phyloP scores from a whole-genome alignment of 2,888 invertebrate species.

The Xanthia icteritia region DNA sequence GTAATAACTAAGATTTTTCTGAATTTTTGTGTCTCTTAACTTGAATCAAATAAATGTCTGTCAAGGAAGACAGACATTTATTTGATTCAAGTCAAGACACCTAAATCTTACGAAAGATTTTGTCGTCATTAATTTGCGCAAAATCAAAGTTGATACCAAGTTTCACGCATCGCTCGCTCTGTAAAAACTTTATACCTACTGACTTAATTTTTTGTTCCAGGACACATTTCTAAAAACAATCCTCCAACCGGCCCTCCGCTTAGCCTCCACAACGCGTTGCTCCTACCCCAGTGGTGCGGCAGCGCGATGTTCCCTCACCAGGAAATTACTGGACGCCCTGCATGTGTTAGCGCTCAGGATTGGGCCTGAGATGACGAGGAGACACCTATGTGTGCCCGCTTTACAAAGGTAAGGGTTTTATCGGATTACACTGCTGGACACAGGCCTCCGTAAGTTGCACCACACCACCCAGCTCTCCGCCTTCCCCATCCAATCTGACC shows the following conservation, averaged over 20 bases:
- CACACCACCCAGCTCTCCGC: too few relatives aligned
- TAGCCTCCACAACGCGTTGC: slow-evolving; percentile 94
- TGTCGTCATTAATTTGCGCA: too few relatives aligned
- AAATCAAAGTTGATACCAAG: too few relatives aligned
- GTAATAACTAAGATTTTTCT: too few relatives aligned
- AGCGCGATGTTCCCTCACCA: slow-evolving; percentile 94
- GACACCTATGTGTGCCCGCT: slow-evolving; percentile 93
- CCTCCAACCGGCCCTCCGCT: slow-evolving; percentile 94
- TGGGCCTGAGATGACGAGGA: slow-evolving; percentile 94
- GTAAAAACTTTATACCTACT: too few relatives aligned
- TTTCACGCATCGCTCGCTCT: too few relatives aligned
- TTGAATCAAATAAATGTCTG: too few relatives aligned
- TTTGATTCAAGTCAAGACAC: too few relatives aligned
- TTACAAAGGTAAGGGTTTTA: slow-evolving; percentile 71
- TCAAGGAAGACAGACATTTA: too few relatives aligned
- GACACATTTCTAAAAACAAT: slow-evolving; percentile 96
- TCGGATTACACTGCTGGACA: not conserved
- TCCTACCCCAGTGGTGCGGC: slow-evolving; percentile 95
- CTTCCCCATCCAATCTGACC: not conserved
- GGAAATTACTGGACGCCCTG: slow-evolving; percentile 95
- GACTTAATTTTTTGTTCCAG: slow-evolving; percentile 82
- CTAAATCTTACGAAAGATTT: too few relatives aligned
- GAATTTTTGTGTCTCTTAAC: too few relatives aligned
- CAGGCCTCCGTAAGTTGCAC: not conserved
- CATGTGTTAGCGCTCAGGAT: slow-evolving; percentile 94